phyloP scores from a whole-genome alignment of 2,797 vertebrate genomes.

The Sebastes cheni region DNA sequence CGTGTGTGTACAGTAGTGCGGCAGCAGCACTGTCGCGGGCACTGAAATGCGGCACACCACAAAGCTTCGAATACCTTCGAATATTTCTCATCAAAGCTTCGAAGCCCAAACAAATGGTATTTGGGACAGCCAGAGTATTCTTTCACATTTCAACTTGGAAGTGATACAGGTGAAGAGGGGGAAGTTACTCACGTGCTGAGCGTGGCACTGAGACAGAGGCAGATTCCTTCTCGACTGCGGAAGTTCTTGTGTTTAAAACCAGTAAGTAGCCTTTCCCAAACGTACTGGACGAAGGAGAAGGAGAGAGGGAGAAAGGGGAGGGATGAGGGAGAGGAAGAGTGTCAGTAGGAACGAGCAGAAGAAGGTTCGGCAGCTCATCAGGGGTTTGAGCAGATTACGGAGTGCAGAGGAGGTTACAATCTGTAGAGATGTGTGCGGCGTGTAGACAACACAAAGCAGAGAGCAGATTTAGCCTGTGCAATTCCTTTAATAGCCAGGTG shows the following conservation, averaged over 20 bases:
- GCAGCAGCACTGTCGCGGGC: too few species aligned
- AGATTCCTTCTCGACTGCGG: slow-evolving; percentile 94
- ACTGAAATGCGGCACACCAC: too few species aligned
- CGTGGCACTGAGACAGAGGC: slow-evolving; percentile 92
- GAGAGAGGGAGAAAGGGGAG: neutral
- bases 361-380: neutral
- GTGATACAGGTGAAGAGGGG: slow-evolving; percentile 14
- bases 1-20: too few species aligned
- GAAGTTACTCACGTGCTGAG: slow-evolving; percentile 89
- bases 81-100: too few species aligned
- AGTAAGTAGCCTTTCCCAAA: slow-evolving; percentile 92
- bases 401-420: slow-evolving; percentile 16
- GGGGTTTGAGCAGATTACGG: slow-evolving; percentile 36
- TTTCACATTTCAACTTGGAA: slow-evolving; percentile 10
- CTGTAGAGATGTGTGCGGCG: slow-evolving; percentile 9
- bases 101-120: too few species aligned
- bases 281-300: slow-evolving; percentile 77
- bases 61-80: too few species aligned
- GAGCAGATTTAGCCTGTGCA: neutral
- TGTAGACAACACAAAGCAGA: slow-evolving; percentile 6
- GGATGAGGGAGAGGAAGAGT: neutral
- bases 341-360: neutral
- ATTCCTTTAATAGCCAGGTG: slow-evolving; percentile 46
- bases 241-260: slow-evolving; percentile 99
- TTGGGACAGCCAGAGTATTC: neutral